Percentiles rank a stretch among this genome's conserved stretches.
Conservation (phyloP, 1,140 invertebrate species). For the Sarcophaga peregrina region DNA sequence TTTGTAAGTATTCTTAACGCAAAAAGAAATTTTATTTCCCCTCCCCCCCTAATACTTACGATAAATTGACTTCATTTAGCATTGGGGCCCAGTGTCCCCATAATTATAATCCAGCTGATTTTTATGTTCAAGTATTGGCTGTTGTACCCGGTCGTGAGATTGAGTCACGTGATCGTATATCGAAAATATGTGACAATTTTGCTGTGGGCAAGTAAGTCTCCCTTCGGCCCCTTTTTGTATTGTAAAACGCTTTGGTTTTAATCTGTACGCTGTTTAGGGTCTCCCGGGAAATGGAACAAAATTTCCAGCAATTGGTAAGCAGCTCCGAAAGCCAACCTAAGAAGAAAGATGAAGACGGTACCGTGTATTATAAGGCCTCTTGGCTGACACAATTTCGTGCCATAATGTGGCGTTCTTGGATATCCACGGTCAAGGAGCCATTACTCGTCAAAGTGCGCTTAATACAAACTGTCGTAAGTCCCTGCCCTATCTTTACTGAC, state of each 20-base stretch:
- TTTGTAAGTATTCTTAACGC: conserved; percentile 72
- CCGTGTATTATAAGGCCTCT: conserved; percentile 79
- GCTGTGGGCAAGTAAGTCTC: conserved; percentile 68
- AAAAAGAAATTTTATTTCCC: no score
- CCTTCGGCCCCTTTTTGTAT: neutral
- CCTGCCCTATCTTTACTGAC: neutral
- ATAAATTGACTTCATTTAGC: conserved; percentile 64
- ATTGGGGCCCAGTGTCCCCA: conserved; percentile 80
- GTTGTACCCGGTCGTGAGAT: conserved; percentile 85
- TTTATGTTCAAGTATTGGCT: conserved; percentile 92
- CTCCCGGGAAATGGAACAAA: conserved; percentile 67
- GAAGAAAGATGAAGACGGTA: conserved; percentile 63
- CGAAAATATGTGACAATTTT: conserved; percentile 83
- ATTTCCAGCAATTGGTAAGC: conserved; percentile 47
- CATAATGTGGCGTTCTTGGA: conserved; percentile 90
- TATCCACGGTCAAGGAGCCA: conserved; percentile 89
- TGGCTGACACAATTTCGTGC: conserved; percentile 91
- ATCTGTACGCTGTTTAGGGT: conserved; percentile 52
- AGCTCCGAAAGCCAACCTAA: conserved; percentile 21
- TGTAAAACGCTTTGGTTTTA: neutral
- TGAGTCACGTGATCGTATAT: conserved; percentile 78
- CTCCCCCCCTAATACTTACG: neutral
- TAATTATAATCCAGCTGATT: conserved; percentile 95
- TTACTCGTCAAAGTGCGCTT: conserved; percentile 88
- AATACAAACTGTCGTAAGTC: conserved; percentile 87